A percentile compares a stretch with the other conserved stretches of the same genome.
Evolutionary conservation across 2,113 vertebrate genomes (phyloP).

Genomic region (Cyrtonyx montezumae): DNA sequence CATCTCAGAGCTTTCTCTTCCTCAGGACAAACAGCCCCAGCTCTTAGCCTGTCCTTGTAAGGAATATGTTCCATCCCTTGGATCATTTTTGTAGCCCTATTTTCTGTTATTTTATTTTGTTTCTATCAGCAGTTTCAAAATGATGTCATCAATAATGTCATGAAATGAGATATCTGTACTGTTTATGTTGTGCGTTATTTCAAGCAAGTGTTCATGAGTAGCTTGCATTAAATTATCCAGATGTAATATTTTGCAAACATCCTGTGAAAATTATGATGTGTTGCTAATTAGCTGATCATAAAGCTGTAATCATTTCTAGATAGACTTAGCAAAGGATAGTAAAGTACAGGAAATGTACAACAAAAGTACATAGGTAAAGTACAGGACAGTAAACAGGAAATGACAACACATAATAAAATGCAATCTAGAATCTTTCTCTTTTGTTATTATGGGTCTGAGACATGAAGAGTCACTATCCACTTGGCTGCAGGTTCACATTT

Average conservation of each 20-base stretch:
- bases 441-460: background rate
- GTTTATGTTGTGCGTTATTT: background rate
- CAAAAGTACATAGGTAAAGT: no score
- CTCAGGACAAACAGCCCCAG: no score
- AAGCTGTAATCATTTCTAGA: constrained; percentile 80
- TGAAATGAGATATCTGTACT: background rate
- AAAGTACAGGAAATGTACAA: no score
- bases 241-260: constrained; percentile 81
- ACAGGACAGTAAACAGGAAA: no score
- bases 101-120: background rate
- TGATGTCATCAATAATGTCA: background rate
- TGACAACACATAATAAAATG: constrained; percentile 34
- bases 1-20: no score
- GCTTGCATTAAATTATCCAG: constrained; percentile 77
- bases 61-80: no score
- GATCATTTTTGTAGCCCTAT: no score
- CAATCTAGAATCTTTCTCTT: background rate
- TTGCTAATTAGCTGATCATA: constrained; percentile 81
- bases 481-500: background rate
- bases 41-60: no score
- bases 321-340: constrained; percentile 79
- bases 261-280: constrained; percentile 78
- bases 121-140: background rate
- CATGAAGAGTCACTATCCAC: background rate
- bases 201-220: constrained; percentile 48